Base-by-base conservation (phyloP, 2,888 invertebrate species). In the Mythimna pallens region DNA sequence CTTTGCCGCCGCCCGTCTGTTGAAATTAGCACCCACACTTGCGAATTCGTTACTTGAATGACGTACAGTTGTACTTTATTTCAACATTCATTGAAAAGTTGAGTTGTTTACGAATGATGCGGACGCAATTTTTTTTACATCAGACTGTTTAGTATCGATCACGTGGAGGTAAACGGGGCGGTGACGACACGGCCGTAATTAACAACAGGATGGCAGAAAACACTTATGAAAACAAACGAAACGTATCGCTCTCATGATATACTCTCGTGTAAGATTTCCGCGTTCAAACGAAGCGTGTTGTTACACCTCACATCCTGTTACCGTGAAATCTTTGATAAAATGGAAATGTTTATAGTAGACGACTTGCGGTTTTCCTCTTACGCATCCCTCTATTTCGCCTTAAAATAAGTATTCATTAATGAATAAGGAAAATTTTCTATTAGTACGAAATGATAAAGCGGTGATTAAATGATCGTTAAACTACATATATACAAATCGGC, bases 401-500 rank as follows among this genome's bases (percentile, higher is more conserved):
- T 78, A 79, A 62, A 64, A 68, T 79, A 76, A 78, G 8, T 30
- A 71, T 61, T 22, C 7, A 47, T 47, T 25, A 22, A 77, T 78
- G 70, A 72, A 88, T 70, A 80, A 89, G 90, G 88, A 91, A 89
- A 90, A 88, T 75, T 77, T 76, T 69, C 55, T 79, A 40, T 68
- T 22, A 12, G 58, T 72, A 79, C 71, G 62, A 68, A 77, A 74
- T 83, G 83, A 88, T 87, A 87, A 87, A 79, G 76, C 73, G 74
- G 70, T 76, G 81, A 92, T 92, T 92, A 90, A 90, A 92, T 89
- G 86, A 91, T 91, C 90, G 89, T 93, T 91, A 89, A 91, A 90
- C 83, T 88, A 89, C 87, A 87, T 87, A 76, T 80, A 80, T 84
- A 91, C 93, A 91, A 94, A 92, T 93, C 92, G 92, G 94, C 92